Base-by-base conservation (phyloP, 2,888 invertebrate genomes). In the Dastarcus helophoroides region DNA sequence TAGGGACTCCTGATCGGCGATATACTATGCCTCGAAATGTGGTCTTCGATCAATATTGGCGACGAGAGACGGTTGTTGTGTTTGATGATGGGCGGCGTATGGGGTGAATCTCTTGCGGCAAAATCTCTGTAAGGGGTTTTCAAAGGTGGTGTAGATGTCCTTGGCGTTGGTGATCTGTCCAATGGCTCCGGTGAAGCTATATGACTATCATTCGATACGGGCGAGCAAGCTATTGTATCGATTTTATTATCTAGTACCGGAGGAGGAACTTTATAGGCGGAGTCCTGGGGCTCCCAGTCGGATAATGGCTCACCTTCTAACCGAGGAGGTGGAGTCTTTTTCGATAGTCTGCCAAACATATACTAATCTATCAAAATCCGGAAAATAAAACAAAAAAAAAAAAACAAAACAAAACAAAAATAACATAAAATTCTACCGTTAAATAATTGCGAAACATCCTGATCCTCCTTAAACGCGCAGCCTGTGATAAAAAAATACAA, bases 31-130 rank as follows among this genome's bases (percentile, higher is more conserved):
- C 26, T 8, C 14, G 35, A 31, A 13, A 23, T 22, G 22, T 35
- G 35, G 21, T 35, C 35, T 16, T 35, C 35, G 6, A 35, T 27
- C 17, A 35, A 10, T 13, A 35, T 35, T 2, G 35, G 35, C 13
- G 35, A 35, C 15, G 23, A 23, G 2, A 16, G 19, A 9, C 31
- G 23, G 22, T 35, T 35, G 14, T 35, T 35, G 27, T 31, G 30
- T 12, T 32, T 35, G 17, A 26, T 25, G 28, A 65, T 62, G 1
- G 70, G 64, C 1, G 81, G 80, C 3, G 81, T 80, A 54, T 80
- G 80, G 0, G 81, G 81, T 1, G 80, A 80, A 28, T 67, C 68
- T 3, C 62, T 54, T 26, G 45, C 42, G 57, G 64, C 48, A 62
- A 58, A 31, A 56, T 60, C 43, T 25, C 41, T 40, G 26, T 38